A percentile compares a stretch with the other conserved stretches of the same genome.
Conservation (phyloP, 2,113 vertebrate genomes). For the Gadus macrocephalus region DNA sequence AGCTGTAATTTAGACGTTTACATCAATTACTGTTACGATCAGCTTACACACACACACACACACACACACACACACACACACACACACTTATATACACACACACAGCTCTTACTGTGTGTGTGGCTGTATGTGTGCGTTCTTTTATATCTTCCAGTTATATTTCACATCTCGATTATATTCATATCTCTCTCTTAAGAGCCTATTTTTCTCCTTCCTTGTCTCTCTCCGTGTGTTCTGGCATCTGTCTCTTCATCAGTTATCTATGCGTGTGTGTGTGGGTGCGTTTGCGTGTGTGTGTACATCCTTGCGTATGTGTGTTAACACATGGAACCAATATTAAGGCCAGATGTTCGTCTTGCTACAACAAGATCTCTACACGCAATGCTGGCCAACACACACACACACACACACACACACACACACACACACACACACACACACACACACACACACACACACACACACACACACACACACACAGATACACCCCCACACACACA, state of each 20-base stretch:
- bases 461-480: constrained; percentile 9
- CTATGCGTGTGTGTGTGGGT: constrained; percentile 5
- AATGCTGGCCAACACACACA: constrained; percentile 44
- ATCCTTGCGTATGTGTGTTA: constrained; percentile 37
- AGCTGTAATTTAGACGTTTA: constrained; percentile 74
- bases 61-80: constrained; percentile 5
- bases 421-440: constrained; percentile 1
- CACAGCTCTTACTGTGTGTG: constrained; percentile 4
- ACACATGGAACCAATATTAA: constrained; percentile 70
- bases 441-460: constrained; percentile 6
- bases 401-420: constrained; percentile 17
- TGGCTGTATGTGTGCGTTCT: constrained; percentile 28
- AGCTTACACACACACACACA: constrained; percentile 50
- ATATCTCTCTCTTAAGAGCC: constrained; percentile 9
- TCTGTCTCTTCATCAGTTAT: constrained; percentile 27
- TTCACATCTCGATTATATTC: constrained; percentile 4
- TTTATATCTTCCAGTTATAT: constrained; percentile 3
- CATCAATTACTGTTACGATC: constrained; percentile 74
- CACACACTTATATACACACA: constrained; percentile 6
- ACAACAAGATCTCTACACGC: constrained; percentile 72
- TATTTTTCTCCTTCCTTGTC: constrained; percentile 12
- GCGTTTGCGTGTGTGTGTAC: constrained; percentile 17
- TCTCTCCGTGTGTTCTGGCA: background rate
- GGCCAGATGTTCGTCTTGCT: constrained; percentile 70
- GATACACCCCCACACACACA: constrained; percentile 17